Evolutionary conservation across 2,113 vertebrate genomes (phyloP).

Genomic region (Paralichthys olivaceus): DNA sequence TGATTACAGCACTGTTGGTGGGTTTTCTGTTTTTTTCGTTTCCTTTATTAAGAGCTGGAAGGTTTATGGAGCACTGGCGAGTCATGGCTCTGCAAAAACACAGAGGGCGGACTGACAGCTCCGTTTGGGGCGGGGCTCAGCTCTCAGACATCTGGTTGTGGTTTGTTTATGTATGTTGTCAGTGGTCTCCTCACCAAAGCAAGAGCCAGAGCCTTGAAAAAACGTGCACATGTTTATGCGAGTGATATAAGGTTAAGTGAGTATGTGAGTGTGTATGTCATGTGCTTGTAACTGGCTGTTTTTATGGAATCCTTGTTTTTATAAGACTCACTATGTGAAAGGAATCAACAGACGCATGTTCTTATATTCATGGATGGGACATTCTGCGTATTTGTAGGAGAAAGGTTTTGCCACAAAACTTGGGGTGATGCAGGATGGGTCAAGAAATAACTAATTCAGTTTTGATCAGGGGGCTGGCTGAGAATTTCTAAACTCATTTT

Average conservation of each 20-base stretch:
- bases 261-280: conserved; percentile 32
- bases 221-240: conserved; percentile 53
- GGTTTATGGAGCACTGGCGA: conserved; percentile 46
- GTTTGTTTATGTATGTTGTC: conserved; percentile 71
- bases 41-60: conserved; percentile 28
- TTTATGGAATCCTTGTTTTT: background rate
- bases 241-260: conserved; percentile 55
- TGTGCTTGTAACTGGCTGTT: conserved; percentile 22
- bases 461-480: no score
- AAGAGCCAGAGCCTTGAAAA: conserved; percentile 28
- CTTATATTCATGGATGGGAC: background rate
- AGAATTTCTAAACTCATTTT: no score
- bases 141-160: conserved; percentile 74
- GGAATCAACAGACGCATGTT: background rate
- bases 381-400: no score
- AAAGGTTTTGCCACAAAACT: no score
- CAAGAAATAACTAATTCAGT: no score
- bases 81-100: conserved; percentile 71
- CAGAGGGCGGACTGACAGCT: conserved; percentile 60
- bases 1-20: conserved; percentile 27
- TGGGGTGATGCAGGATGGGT: no score
- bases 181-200: conserved; percentile 44
- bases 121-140: conserved; percentile 54
- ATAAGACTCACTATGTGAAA: background rate
- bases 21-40: conserved; percentile 18